Percentiles rank a stretch among this genome's conserved stretches.
phyloP scores from a whole-genome alignment of 2,797 vertebrate genomes.

The Hypotaenidia okinawae region DNA sequence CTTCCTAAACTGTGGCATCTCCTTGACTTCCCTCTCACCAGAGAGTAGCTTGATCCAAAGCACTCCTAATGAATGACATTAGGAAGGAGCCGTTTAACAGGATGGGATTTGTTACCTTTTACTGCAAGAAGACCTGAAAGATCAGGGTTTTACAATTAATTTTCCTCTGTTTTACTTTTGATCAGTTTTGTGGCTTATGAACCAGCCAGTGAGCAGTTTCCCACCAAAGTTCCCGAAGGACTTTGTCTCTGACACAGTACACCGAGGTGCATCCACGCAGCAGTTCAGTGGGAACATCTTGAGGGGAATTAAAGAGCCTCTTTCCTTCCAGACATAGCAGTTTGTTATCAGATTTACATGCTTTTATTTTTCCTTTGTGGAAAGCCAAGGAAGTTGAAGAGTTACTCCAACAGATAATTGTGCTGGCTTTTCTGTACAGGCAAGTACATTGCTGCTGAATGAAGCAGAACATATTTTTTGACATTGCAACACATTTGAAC shows the following conservation, averaged over 20 bases:
- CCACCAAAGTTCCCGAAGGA: not conserved
- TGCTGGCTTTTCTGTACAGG: not conserved
- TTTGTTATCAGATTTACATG: not conserved
- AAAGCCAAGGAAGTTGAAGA: not conserved
- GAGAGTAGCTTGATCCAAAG: not conserved
- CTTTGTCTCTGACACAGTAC: not conserved
- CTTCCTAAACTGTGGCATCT: not conserved
- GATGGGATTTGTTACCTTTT: not conserved
- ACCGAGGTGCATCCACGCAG: not conserved
- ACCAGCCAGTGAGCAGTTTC: not conserved
- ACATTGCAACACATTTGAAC: not conserved
- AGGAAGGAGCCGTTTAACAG: not conserved
- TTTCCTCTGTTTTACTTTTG: not conserved
- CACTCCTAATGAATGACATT: not conserved
- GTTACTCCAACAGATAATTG: not conserved
- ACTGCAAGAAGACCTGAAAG: not conserved
- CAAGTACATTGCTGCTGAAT: not conserved
- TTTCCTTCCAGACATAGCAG: not conserved
- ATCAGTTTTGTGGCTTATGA: not conserved
- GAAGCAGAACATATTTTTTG: not conserved
- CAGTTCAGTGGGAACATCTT: not conserved
- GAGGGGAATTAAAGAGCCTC: not conserved
- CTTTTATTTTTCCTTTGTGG: not conserved
- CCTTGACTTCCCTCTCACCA: not conserved
- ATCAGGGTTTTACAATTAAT: not conserved